Evolutionary conservation across 2,888 invertebrate genomes (phyloP), one percentile per base, ranked within the genome.

Genomic region (Agrotis ipsilon): DNA sequence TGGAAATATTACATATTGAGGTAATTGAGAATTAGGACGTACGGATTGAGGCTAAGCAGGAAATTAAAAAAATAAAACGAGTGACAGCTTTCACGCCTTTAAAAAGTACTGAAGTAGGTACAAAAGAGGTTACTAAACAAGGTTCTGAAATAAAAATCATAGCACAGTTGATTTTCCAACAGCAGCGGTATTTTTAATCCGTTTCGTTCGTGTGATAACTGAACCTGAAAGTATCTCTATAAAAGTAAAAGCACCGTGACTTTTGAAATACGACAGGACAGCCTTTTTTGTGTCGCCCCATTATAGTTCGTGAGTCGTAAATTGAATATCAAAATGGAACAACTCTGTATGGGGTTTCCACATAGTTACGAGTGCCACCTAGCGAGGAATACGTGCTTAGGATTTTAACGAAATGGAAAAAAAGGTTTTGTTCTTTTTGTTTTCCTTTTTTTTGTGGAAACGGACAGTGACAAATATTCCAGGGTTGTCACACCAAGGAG

Each of bases 251-350:
- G 51, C 60, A 2, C 24, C 43, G 43, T 14, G 49, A 16, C 14
- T 54, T 74, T 55, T 80, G 67, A 74, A 63, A 63, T 57, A 74
- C 75, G 45, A 59, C 62, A 43, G 67, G 46, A 67, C 65, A 57
- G 74, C 62, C 76, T 63, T 76, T 76, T 75, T 76, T 67, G 54
- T 74, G 62, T 66, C 19, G 54, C 11, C n/a, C 74, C 60, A 55
- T 65, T 79, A 73, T 57, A 79, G 64, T 75, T 54, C 67, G 67
- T 65, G 62, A 80, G 59, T 74, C 62, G 80, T 80, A 75, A 80
- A 76, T 76, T 80, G 67, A 66, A 76, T 76, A 75, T 75, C 75
- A 80, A 80, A 74, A 76, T 67, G 62, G 49, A 62, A 74, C 80
- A 65, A 73, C 76, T 49, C 55, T 54, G 66, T 66, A 57, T 62